These are phyloP conservation scores for Chelon labrosus DNA, from an alignment of 2,797 vertebrate genomes.

Conservation along the genomic window DNA sequence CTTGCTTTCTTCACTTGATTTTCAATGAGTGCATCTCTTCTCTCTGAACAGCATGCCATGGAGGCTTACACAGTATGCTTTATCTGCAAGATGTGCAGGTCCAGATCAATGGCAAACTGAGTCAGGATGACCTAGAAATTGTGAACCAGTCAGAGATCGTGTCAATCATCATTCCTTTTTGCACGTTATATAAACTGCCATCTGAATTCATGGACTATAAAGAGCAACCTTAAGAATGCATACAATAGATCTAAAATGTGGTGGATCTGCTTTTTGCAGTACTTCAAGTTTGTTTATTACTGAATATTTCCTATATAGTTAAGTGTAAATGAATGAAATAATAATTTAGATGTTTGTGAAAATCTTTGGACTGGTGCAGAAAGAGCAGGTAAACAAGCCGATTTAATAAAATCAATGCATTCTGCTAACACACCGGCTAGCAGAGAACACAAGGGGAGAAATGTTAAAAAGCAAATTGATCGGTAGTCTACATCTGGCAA, in stretches of 20 bases:
- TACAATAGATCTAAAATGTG: not conserved
- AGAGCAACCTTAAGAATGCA: not conserved
- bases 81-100: not conserved
- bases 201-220: too few species aligned
- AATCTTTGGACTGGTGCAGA: slow-evolving; percentile 4
- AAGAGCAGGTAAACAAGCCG: slow-evolving; percentile 6
- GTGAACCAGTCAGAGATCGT: not conserved
- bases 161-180: not conserved
- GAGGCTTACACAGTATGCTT: not conserved
- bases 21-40: not conserved
- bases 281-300: too few species aligned
- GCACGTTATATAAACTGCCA: too few species aligned
- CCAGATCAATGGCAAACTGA: not conserved
- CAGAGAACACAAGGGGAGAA: not conserved
- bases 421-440: slow-evolving; percentile 5
- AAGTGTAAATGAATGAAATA: not conserved
- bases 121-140: slow-evolving; percentile 2
- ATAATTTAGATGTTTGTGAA: slow-evolving; percentile 1
- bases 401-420: slow-evolving; percentile 21
- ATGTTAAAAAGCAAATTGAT: not conserved
- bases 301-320: not conserved
- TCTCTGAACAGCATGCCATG: not conserved
- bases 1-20: slow-evolving; percentile 4
- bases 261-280: not conserved
- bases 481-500: slow-evolving; percentile 29